phyloP scores from a whole-genome alignment of 2,888 invertebrate species.

The Lymantria dispar region DNA sequence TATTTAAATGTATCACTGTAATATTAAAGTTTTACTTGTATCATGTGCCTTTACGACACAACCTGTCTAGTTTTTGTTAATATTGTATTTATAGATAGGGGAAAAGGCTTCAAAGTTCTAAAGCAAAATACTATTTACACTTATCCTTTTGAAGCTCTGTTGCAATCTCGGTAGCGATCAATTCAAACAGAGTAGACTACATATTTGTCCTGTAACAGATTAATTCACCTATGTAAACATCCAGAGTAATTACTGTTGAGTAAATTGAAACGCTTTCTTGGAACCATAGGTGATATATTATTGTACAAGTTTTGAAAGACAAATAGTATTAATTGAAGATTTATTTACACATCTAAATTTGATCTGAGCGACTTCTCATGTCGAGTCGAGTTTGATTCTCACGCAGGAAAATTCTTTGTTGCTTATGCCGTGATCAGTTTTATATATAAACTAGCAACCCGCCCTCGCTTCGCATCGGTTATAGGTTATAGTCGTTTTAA shows the following conservation, averaged over 20 bases:
- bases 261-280: neutral
- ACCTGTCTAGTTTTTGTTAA: neutral
- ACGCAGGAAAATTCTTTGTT: no score
- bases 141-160: conserved; percentile 1
- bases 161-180: conserved; percentile 16
- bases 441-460: no score
- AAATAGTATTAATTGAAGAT: no score
- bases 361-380: no score
- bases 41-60: no score
- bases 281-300: neutral
- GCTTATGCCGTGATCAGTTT: no score
- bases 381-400: no score
- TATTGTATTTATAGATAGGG: neutral
- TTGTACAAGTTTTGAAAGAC: neutral
- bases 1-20: no score
- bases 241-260: conserved; percentile 14
- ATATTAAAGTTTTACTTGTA: no score
- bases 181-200: conserved; percentile 12
- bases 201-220: conserved; percentile 20
- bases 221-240: conserved; percentile 21
- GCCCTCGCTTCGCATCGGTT: no score
- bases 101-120: conserved; percentile 4
- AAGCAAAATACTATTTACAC: conserved; percentile 6
- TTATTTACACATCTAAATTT: no score
- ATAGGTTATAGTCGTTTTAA: no score